These are phyloP conservation scores for Sinelater perroti DNA, from an alignment of 2,888 invertebrate species.

Conservation along the genomic window DNA sequence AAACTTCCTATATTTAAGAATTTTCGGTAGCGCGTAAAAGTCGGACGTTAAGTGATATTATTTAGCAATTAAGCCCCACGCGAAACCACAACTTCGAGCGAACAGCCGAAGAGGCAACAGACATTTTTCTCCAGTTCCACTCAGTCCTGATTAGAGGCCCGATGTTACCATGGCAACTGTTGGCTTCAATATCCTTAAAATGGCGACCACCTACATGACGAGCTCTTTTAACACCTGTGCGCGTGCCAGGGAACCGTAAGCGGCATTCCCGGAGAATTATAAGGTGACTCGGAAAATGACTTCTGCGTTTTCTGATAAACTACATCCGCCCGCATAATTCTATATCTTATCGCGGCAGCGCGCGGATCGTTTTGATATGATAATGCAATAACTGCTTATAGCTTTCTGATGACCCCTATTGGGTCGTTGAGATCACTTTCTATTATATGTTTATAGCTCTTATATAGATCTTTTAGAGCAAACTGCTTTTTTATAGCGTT, in stretches of 20 bases:
- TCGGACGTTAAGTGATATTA: no score
- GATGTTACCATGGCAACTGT: constrained; percentile 30
- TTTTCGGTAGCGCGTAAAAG: no score
- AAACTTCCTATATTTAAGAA: no score
- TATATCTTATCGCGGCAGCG: constrained; percentile 35
- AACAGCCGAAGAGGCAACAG: constrained; percentile 20
- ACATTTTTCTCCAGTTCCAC: constrained; percentile 29
- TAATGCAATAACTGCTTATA: constrained; percentile 39
- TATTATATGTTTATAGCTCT: constrained; percentile 37
- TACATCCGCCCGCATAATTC: constrained; percentile 36
- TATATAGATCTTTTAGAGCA: constrained; percentile 36
- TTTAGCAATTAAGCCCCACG: no score
- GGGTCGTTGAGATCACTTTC: constrained; percentile 38
- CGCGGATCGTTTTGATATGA: constrained; percentile 38
- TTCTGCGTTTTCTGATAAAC: constrained; percentile 38
- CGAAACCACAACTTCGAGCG: constrained; percentile 27
- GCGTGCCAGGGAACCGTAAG: constrained; percentile 36
- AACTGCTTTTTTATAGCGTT: constrained; percentile 34
- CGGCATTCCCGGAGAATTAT: constrained; percentile 33
- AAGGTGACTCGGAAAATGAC: constrained; percentile 35
- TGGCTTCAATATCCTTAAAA: constrained; percentile 31
- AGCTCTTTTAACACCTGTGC: constrained; percentile 35
- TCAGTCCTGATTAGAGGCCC: constrained; percentile 27
- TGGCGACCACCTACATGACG: constrained; percentile 30
- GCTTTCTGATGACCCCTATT: constrained; percentile 39